Base-by-base conservation (phyloP, 2,888 invertebrate genomes). In the Scaptodrosophila latifasciaeformis region DNA sequence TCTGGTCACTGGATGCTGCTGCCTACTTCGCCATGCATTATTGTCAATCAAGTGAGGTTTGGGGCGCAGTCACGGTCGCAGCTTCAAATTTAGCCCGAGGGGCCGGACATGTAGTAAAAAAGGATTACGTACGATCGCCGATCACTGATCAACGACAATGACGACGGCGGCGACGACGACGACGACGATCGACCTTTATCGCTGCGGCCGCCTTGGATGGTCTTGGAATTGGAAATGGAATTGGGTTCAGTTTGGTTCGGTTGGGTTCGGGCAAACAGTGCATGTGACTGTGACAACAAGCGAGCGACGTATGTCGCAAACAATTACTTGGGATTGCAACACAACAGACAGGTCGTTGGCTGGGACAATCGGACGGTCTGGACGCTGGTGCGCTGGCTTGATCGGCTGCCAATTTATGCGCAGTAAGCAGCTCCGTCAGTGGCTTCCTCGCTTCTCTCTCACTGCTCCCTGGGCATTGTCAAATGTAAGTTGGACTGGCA, bases 251-350 rank as follows among this genome's bases (percentile, higher is more conserved):
- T n/a, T n/a, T n/a, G n/a, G n/a, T n/a, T n/a, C n/a, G n/a, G n/a
- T n/a, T 56, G 56, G 53, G 55, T 63, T 67, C 56, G 54, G 27
- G 56, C 65, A 59, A 62, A n/a, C n/a, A n/a, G n/a, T n/a, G n/a
- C n/a, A n/a, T n/a, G 64, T 52, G 62, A 68, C 75, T 72, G 80
- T 72, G 79, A 75, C 77, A 76, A 79, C 76, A 72, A 75, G 72
- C 77, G 74, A 76, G 67, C 74, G 76, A 78, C 76, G 81, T 76
- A 77, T 76, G 76, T 78, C 78, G 78, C 79, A 76, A 78, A 78
- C 78, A 81, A 78, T 78, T 78, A 78, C 78, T 81, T 81, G 81
- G 71, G 72, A 78, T 79, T 76, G 72, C 78, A 75, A 71, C 75
- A 78, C 65, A 62, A 57, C 45, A 47, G 48, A 54, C 56, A 49